Conservation (phyloP, 2,113 vertebrate genomes). For the Cottus gobio region DNA sequence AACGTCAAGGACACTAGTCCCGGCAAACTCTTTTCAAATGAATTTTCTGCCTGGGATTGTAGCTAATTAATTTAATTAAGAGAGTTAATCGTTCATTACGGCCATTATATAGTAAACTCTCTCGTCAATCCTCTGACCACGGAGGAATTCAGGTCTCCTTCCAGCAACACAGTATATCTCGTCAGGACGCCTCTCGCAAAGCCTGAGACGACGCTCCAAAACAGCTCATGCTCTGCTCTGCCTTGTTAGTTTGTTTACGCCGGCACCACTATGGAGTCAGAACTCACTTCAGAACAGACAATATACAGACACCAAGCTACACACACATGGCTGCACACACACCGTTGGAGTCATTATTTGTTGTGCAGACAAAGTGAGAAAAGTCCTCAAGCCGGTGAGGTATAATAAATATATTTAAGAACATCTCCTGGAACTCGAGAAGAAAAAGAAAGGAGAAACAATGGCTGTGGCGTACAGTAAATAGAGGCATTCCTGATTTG, state of each 20-base stretch:
- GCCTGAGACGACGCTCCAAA: not conserved
- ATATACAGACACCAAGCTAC: not conserved
- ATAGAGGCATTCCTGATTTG: not conserved
- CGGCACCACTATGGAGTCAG: slow-evolving; percentile 17
- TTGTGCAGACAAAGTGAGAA: slow-evolving; percentile 25
- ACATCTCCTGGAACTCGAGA: slow-evolving; percentile 30
- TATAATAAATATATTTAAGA: slow-evolving; percentile 8
- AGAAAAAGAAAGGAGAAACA: slow-evolving; percentile 41
- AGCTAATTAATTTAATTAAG: slow-evolving; percentile 18
- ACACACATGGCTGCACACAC: not conserved
- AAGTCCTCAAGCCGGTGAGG: slow-evolving; percentile 30
- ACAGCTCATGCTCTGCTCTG: not conserved
- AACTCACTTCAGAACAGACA: slow-evolving; percentile 30
- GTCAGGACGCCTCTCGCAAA: not conserved
- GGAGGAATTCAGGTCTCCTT: not conserved
- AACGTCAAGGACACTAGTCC: not conserved
- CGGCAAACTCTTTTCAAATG: slow-evolving; percentile 2
- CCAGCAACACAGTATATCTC: not conserved
- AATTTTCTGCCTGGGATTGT: not conserved
- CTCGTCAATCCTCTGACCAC: not conserved
- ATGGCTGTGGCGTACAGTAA: not conserved
- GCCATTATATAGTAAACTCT: not conserved
- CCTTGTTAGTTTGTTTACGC: slow-evolving; percentile 27
- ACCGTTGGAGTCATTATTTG: slow-evolving; percentile 27
- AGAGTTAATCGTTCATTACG: slow-evolving; percentile 15